phyloP scores from a whole-genome alignment of 2,888 invertebrate genomes.

The Macrosiphum euphorbiae region DNA sequence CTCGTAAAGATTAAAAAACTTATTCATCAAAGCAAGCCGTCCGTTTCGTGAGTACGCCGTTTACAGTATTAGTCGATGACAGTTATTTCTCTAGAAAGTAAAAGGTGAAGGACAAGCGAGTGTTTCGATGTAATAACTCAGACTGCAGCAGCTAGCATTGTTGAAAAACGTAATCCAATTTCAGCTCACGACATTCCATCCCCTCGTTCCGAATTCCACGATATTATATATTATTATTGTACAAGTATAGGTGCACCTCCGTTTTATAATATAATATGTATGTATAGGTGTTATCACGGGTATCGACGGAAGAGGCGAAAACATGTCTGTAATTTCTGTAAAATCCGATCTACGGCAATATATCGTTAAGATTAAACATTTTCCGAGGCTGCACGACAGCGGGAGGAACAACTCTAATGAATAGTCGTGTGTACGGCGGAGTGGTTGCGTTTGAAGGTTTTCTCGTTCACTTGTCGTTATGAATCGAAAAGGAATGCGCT shows the following conservation, averaged over 20 bases:
- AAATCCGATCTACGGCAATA: neutral
- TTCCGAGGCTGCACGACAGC: neutral
- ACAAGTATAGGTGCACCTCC: neutral
- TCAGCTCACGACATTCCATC: neutral
- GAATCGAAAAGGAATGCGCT: constrained; percentile 46
- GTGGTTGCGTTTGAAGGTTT: constrained; percentile 13
- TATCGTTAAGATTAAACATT: constrained; percentile 11
- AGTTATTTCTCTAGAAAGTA: neutral
- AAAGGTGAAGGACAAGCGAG: neutral
- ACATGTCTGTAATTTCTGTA: neutral
- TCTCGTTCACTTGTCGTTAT: constrained; percentile 44
- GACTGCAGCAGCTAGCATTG: neutral
- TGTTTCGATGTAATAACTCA: neutral
- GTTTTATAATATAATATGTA: neutral
- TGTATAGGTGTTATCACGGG: too few species aligned
- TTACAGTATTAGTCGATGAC: neutral
- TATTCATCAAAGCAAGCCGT: neutral
- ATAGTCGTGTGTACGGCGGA: neutral
- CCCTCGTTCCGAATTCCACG: neutral
- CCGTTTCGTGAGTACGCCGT: neutral
- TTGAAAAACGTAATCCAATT: neutral
- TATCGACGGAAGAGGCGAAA: neutral
- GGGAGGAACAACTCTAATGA: constrained; percentile 24
- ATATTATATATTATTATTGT: neutral
- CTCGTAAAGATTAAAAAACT: neutral